phyloP scores from a whole-genome alignment of 2,888 invertebrate genomes.

The Linnaemya vulpina region DNA sequence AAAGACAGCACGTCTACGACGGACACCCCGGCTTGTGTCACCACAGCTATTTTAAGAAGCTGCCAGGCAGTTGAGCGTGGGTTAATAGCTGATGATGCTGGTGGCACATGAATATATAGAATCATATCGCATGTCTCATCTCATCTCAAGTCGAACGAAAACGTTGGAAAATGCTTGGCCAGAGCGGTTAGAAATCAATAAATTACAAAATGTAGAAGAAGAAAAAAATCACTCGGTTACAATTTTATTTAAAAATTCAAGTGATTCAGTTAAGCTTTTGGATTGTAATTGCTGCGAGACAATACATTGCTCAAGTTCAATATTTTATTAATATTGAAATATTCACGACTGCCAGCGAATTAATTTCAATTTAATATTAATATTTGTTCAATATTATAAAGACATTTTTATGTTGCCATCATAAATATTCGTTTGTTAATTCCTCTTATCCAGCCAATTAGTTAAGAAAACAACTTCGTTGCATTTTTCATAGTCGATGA shows the following conservation, averaged over 20 bases:
- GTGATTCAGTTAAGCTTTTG: conserved; percentile 1
- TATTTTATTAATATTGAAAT: conserved; percentile 34
- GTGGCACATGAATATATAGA: conserved; percentile 22
- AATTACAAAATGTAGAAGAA: background rate
- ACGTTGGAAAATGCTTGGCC: conserved; percentile 38
- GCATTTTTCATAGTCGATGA: no score
- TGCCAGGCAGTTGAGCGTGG: conserved; percentile 36
- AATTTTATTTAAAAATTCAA: conserved; percentile 51
- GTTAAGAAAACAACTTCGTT: background rate
- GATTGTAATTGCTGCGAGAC: conserved; percentile 47
- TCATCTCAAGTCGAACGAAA: conserved; percentile 12
- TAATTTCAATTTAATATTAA: conserved; percentile 44
- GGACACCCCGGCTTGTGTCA: conserved; percentile 21
- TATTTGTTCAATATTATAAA: background rate
- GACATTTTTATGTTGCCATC: conserved; percentile 20
- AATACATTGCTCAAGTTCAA: conserved; percentile 57
- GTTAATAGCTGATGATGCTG: conserved; percentile 21
- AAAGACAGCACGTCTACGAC: conserved; percentile 39
- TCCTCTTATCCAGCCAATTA: conserved; percentile 9
- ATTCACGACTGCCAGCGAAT: conserved; percentile 45
- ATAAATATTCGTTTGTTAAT: conserved; percentile 37
- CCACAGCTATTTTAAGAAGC: conserved; percentile 26
- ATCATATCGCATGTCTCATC: conserved; percentile 11
- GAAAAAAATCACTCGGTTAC: conserved; percentile 1
- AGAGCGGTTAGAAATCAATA: conserved; percentile 36